Percentiles rank a stretch among this genome's conserved stretches.
These are phyloP conservation scores for Diabrotica undecimpunctata DNA, from an alignment of 1,140 invertebrate species.

Conservation along the genomic window DNA sequence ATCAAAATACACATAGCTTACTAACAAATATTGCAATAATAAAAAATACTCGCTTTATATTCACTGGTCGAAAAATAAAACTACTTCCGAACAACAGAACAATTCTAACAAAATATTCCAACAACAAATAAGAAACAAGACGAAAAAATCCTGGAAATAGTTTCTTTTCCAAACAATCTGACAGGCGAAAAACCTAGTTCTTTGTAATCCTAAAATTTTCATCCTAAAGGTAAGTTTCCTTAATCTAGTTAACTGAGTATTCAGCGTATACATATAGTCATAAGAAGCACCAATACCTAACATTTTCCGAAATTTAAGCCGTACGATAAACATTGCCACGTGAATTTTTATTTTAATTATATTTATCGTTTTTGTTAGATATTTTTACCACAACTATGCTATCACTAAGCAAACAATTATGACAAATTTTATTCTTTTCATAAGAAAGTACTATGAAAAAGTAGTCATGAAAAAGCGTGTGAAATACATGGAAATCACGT, in stretches of 20 bases:
- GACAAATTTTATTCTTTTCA: too few relatives aligned
- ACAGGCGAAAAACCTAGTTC: not conserved
- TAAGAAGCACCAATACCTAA: slow-evolving; percentile 30
- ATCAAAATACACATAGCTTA: slow-evolving; percentile 44
- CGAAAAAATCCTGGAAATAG: slow-evolving; percentile 5
- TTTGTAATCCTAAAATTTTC: slow-evolving; percentile 8
- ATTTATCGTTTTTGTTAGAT: too few relatives aligned
- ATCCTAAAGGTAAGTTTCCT: slow-evolving; percentile 12
- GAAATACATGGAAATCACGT: too few relatives aligned
- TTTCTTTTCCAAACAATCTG: slow-evolving; percentile 10
- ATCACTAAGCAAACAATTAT: too few relatives aligned
- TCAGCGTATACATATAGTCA: slow-evolving; percentile 37
- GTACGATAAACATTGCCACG: slow-evolving; percentile 5
- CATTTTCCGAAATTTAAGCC: slow-evolving; percentile 12
- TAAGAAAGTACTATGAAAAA: too few relatives aligned
- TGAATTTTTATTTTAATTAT: not conserved
- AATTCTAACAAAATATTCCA: slow-evolving; percentile 10
- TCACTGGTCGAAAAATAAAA: slow-evolving; percentile 9
- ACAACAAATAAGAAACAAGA: slow-evolving; percentile 5
- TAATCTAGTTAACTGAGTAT: slow-evolving; percentile 31
- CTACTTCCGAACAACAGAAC: slow-evolving; percentile 18
- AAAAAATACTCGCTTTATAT: slow-evolving; percentile 32
- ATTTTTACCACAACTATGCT: too few relatives aligned
- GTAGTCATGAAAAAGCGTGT: too few relatives aligned
- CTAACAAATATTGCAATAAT: slow-evolving; percentile 40